These are phyloP conservation scores for Catostomus latipinnis DNA, from an alignment of 2,797 vertebrate species.

Conservation along the genomic window DNA sequence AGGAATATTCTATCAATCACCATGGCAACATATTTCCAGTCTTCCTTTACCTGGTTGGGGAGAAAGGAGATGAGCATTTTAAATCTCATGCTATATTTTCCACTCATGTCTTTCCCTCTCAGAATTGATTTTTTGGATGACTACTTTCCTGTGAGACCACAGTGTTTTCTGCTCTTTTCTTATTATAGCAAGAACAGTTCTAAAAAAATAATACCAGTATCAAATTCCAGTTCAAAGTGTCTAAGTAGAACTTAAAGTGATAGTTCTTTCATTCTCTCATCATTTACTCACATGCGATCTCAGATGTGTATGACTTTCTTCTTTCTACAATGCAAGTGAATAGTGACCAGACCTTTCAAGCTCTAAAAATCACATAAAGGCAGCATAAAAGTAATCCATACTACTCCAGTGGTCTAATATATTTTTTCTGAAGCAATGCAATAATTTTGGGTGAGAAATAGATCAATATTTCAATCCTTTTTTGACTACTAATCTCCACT, in stretches of 20 bases:
- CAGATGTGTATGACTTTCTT: too few relatives aligned
- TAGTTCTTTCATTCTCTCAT: too few relatives aligned
- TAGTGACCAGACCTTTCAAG: too few relatives aligned
- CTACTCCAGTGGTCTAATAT: too few relatives aligned
- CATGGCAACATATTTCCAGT: constrained; percentile 90
- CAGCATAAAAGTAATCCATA: too few relatives aligned
- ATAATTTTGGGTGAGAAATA: too few relatives aligned
- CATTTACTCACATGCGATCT: too few relatives aligned
- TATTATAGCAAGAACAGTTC: constrained; percentile 9
- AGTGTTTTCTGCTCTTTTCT: constrained; percentile 24
- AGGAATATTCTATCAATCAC: constrained; percentile 89
- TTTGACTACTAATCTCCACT: too few relatives aligned
- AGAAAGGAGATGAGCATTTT: constrained; percentile 38
- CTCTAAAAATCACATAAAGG: too few relatives aligned
- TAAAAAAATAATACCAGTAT: constrained; percentile 35
- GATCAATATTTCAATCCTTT: too few relatives aligned
- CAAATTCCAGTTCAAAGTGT: constrained; percentile 13
- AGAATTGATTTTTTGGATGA: constrained; percentile 50
- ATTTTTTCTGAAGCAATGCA: too few relatives aligned
- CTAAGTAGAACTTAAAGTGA: neutral
- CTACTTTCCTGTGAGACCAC: constrained; percentile 37
- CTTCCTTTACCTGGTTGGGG: constrained; percentile 83
- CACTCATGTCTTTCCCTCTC: constrained; percentile 35
- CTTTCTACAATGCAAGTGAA: too few relatives aligned
- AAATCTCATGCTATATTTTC: constrained; percentile 34